These are phyloP conservation scores for Aphrocallistes beatrix DNA, from an alignment of 37 sponge, comb jelly and placozoan species.

Conservation along the genomic window DNA sequence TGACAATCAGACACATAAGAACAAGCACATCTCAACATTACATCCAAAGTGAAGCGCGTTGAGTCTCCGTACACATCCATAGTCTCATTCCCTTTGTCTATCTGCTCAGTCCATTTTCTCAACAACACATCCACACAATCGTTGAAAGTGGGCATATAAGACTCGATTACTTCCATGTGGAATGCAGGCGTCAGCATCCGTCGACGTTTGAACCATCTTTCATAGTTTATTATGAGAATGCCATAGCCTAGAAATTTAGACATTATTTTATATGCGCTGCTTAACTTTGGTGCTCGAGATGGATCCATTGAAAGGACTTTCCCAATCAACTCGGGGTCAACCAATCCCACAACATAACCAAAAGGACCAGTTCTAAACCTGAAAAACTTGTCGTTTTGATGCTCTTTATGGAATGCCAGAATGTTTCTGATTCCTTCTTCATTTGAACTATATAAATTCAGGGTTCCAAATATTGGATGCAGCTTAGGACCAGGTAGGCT, in stretches of 20 bases:
- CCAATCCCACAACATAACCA: background rate
- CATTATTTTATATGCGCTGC: background rate
- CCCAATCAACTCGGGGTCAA: background rate
- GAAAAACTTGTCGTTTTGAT: background rate
- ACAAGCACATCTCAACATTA: background rate
- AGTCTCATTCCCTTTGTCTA: background rate
- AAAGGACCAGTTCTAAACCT: background rate
- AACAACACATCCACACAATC: slow-evolving; percentile 30
- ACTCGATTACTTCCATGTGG: slow-evolving; percentile 53
- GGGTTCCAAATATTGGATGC: background rate
- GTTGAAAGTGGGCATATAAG: slow-evolving; percentile 58
- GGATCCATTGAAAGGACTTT: background rate
- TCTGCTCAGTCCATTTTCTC: background rate
- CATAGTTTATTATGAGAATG: slow-evolving; percentile 47
- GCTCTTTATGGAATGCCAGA: background rate
- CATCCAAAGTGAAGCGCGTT: background rate
- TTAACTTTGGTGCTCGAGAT: background rate
- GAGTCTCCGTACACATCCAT: background rate
- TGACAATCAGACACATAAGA: background rate
- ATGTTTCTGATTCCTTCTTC: background rate
- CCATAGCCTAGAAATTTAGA: slow-evolving; percentile 41
- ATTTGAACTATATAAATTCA: background rate
- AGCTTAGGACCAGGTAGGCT: background rate
- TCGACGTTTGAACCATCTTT: slow-evolving; percentile 55
- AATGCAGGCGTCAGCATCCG: slow-evolving; percentile 77